Evolutionary conservation across 2,888 invertebrate species (phyloP), one percentile per base, ranked within the genome.

Genomic region (Onthophagus sagittarius): DNA sequence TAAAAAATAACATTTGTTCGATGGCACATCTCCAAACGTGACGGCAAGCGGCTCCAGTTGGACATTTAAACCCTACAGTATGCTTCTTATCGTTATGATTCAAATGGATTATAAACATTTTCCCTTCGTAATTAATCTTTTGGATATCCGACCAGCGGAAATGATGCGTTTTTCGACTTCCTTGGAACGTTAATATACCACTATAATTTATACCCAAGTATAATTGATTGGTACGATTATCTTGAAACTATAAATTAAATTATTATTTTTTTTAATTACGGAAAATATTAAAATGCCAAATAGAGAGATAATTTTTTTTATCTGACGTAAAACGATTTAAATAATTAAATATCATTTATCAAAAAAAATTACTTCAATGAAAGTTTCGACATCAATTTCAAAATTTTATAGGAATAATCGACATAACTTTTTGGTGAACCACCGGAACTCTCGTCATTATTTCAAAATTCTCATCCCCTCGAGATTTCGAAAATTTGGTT

Each of bases 21-120:
- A 98, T 95, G 69, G 98, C 97, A 87, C 97, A 97, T 83, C 95
- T 92, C 98, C 98, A 99, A 76, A 99, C 93, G 86, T 98, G 97
- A 78, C 97, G 93, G 84, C 98, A 98, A 71, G 96, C 93, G 64
- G 95, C 92, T 69, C 95, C 94, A 78, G 94, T 94, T 72, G 95
- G 94, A 87, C 98, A 98, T 85, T 97, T 96, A 87, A 97, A 98
- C 13, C 98, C 98, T 76, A 98, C 94, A 23, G 96, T 95, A 85
- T 95, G 95, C 82, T 96, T 96, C 87, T 95, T 96, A 90, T 98
- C 97, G 73, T 94, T 94, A 83, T 96, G 94, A 81, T 94, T 94
- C 75, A 97, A 89, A 85, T 98, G 97, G 72, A 97, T 94, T 79
- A 98, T 97, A 83, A 99, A 97, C 95, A 98, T 98, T 86, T 97